Evolutionary conservation across 2,113 vertebrate genomes (phyloP).

Genomic region (Pollachius pollachius): DNA sequence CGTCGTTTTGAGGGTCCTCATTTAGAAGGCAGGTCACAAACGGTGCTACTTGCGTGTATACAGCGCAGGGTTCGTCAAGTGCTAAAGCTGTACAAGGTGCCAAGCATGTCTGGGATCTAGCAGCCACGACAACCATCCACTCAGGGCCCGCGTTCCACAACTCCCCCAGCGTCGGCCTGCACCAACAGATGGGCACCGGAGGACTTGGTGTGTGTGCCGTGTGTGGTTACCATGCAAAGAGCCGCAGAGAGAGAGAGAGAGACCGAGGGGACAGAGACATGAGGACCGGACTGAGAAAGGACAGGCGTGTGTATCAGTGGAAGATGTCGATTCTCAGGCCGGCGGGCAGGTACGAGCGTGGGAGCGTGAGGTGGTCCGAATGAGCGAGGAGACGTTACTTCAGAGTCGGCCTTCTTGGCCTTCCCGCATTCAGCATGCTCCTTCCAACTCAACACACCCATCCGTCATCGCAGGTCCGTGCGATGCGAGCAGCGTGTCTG

Average conservation of each 20-base stretch:
- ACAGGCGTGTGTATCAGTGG: background rate
- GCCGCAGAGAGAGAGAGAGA: slow-evolving; percentile 2
- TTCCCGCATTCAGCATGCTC: slow-evolving; percentile 12
- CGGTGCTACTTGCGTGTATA: slow-evolving; percentile 19
- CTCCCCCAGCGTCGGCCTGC: slow-evolving; percentile 24
- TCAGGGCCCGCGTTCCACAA: slow-evolving; percentile 38
- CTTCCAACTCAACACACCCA: slow-evolving; percentile 30
- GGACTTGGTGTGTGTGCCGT: slow-evolving; percentile 11
- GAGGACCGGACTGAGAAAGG: background rate
- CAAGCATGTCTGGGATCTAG: slow-evolving; percentile 56
- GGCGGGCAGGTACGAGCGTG: background rate
- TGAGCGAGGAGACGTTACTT: slow-evolving; percentile 36
- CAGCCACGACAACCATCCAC: slow-evolving; percentile 51
- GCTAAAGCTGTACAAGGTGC: slow-evolving; percentile 62
- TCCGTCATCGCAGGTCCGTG: slow-evolving; percentile 35
- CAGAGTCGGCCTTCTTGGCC: slow-evolving; percentile 30
- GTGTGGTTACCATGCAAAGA: background rate
- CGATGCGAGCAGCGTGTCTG: slow-evolving; percentile 26
- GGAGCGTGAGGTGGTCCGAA: slow-evolving; percentile 22
- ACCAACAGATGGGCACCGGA: slow-evolving; percentile 8
- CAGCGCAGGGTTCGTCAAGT: slow-evolving; percentile 56
- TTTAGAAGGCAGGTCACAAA: slow-evolving; percentile 51
- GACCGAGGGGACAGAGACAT: background rate
- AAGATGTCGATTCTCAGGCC: no score
- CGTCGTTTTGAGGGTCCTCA: slow-evolving; percentile 29